A percentile compares a stretch with the other conserved stretches of the same genome.
phyloP scores from a whole-genome alignment of 2,797 vertebrate genomes.

The Furcifer pardalis region DNA sequence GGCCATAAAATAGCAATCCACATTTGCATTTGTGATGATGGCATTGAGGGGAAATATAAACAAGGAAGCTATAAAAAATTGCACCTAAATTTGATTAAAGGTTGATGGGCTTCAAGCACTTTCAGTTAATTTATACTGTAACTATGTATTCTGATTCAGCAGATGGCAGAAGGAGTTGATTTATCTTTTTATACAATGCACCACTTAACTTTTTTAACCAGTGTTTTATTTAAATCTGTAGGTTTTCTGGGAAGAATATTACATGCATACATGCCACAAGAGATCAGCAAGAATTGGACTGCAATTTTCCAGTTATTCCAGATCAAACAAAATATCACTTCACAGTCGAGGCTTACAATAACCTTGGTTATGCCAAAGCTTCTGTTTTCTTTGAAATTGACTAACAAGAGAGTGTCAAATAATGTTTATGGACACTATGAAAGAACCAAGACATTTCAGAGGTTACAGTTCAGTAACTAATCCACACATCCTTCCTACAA shows the following conservation, averaged over 20 bases:
- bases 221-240: neutral
- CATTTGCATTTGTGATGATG: too few relatives aligned
- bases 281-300: neutral
- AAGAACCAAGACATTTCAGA: neutral
- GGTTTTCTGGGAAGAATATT: neutral
- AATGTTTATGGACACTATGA: neutral
- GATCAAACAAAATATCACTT: neutral
- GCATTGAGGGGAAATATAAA: too few relatives aligned
- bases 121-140: too few relatives aligned
- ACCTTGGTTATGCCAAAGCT: neutral
- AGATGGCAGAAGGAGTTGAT: neutral
- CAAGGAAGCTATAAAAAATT: too few relatives aligned
- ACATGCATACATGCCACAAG: neutral
- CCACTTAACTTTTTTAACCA: neutral
- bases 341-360: neutral
- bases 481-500: neutral
- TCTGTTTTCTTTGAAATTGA: neutral
- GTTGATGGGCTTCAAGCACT: too few relatives aligned
- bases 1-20: too few relatives aligned
- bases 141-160: neutral
- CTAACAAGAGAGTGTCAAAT: neutral
- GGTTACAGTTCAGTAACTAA: neutral
- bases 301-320: neutral
- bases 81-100: too few relatives aligned
- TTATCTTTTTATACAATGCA: neutral